These are phyloP conservation scores for Ostrea edulis DNA, from an alignment of 1,140 invertebrate genomes.

Conservation along the genomic window DNA sequence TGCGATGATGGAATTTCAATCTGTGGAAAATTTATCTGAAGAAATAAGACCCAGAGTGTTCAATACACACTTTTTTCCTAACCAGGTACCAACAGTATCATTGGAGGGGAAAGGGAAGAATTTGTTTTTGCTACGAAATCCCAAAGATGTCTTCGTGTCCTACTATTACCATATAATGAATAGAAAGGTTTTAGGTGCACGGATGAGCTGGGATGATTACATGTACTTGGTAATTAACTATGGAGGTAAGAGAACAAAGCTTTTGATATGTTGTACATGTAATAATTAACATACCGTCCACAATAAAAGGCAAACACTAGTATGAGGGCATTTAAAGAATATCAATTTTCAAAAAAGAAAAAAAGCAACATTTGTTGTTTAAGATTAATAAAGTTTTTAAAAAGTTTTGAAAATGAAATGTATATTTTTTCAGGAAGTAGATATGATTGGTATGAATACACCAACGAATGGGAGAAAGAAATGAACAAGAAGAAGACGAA, in stretches of 20 bases:
- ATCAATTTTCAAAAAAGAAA: no score
- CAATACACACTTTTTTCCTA: not conserved
- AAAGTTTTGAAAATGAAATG: no score
- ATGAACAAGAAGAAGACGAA: not conserved
- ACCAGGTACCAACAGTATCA: not conserved
- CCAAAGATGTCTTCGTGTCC: not conserved
- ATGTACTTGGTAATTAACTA: not conserved
- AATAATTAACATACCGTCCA: no score
- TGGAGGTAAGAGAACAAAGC: not conserved
- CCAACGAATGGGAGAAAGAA: not conserved
- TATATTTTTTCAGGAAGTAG: no score
- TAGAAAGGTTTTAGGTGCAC: not conserved
- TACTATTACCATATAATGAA: not conserved
- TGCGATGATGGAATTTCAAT: constrained; percentile 53
- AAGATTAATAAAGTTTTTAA: no score
- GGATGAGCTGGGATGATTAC: not conserved
- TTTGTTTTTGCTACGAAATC: not conserved
- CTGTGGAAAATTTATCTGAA: not conserved
- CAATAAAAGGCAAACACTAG: no score
- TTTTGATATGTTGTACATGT: no score
- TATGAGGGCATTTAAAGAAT: no score
- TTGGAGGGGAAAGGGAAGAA: not conserved
- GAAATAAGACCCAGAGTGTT: not conserved
- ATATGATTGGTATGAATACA: not conserved
- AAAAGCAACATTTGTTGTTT: no score